Percentiles rank a stretch among this genome's conserved stretches.
Conservation (phyloP, 1,140 invertebrate genomes). For the Rhynchophorus ferrugineus region DNA sequence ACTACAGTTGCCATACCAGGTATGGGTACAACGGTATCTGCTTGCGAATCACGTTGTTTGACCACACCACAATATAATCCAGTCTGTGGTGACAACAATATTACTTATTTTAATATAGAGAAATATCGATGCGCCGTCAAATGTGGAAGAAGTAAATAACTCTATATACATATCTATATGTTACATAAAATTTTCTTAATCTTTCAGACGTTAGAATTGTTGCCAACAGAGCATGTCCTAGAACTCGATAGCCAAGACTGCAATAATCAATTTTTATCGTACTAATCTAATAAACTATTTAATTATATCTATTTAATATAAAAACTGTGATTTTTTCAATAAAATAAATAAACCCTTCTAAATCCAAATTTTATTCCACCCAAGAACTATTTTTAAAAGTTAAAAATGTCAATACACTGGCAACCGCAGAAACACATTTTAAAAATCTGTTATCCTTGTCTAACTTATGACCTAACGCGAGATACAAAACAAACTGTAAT, state of each 20-base stretch:
- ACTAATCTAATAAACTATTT: not conserved
- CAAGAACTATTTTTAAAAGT: too few relatives aligned
- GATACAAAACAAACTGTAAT: too few relatives aligned
- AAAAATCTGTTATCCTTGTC: too few relatives aligned
- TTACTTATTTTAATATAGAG: conserved; percentile 54
- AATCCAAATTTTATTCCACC: too few relatives aligned
- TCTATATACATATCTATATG: not conserved
- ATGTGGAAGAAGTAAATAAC: conserved; percentile 49
- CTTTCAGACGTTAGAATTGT: conserved; percentile 1
- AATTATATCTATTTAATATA: not conserved
- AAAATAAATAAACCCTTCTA: too few relatives aligned
- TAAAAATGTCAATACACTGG: too few relatives aligned
- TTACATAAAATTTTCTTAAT: not conserved
- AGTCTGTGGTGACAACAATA: conserved; percentile 57
- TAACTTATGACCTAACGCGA: too few relatives aligned
- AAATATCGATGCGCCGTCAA: conserved; percentile 47
- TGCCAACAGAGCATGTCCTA: conserved; percentile 1
- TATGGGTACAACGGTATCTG: conserved; percentile 19
- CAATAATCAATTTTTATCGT: not conserved
- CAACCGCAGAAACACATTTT: too few relatives aligned
- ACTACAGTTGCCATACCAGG: conserved; percentile 20
- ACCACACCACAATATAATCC: conserved; percentile 56
- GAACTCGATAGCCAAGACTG: not conserved
- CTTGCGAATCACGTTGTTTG: conserved; percentile 20
- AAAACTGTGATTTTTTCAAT: too few relatives aligned